phyloP scores from a whole-genome alignment of 2,888 invertebrate species.

The Trissolcus brochymenae region DNA sequence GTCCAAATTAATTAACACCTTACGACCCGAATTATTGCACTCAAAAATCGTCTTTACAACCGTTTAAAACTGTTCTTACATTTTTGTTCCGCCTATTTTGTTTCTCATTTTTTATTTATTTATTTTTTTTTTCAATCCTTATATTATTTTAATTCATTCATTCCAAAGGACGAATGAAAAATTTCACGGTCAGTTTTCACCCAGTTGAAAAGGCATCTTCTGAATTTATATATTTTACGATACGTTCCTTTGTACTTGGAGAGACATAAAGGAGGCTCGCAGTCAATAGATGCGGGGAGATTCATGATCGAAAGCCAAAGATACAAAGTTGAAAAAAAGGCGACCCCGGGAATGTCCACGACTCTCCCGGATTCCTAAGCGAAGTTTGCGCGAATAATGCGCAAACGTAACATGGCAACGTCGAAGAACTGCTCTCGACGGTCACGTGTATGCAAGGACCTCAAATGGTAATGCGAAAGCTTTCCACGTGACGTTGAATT shows the following conservation, averaged over 20 bases:
- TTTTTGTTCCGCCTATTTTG: not conserved
- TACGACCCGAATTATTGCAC: not conserved
- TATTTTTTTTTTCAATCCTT: not conserved
- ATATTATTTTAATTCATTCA: not conserved
- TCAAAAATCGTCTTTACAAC: not conserved
- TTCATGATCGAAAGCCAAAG: conserved; percentile 38
- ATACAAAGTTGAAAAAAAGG: conserved; percentile 28
- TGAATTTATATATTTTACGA: conserved; percentile 29
- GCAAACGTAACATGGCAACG: conserved; percentile 5
- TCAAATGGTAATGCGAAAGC: conserved; percentile 41
- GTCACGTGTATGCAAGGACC: conserved; percentile 33
- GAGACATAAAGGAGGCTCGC: conserved; percentile 27
- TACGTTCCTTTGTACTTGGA: conserved; percentile 31
- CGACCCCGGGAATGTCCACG: conserved; percentile 44
- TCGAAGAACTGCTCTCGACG: conserved; percentile 25
- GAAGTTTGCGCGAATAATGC: conserved; percentile 34
- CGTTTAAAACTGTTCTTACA: not conserved
- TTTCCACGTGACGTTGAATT: conserved; percentile 47
- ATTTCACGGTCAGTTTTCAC: not conserved
- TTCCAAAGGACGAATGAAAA: not conserved
- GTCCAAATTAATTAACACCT: conserved; percentile 8
- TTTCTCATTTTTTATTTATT: not conserved
- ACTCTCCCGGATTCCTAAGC: conserved; percentile 42
- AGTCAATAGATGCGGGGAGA: conserved; percentile 27
- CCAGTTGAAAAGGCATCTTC: not conserved